A percentile compares a stretch with the other conserved stretches of the same genome.
Conservation (phyloP, 2,888 invertebrate genomes). For the Troilus luridus region DNA sequence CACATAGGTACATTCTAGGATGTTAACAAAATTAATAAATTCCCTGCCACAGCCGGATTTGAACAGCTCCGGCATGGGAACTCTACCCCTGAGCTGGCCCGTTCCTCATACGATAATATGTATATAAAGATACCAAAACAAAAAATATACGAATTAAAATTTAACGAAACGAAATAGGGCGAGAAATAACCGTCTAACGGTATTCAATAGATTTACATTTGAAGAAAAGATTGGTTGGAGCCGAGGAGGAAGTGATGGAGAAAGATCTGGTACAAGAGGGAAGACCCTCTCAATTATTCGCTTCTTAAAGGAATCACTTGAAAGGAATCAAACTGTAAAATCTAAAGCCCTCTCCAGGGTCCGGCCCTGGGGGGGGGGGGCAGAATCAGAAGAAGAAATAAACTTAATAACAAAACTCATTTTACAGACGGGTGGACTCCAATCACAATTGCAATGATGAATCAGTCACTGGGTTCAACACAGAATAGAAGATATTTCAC, state of each 20-base stretch:
- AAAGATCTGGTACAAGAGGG: constrained; percentile 2
- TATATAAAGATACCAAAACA: too few species aligned
- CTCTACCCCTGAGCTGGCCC: too few species aligned
- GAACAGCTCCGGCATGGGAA: too few species aligned
- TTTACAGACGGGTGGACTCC: neutral
- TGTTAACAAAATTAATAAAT: too few species aligned
- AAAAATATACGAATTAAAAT: neutral
- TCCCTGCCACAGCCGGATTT: too few species aligned
- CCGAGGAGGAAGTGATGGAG: neutral
- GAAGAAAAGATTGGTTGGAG: neutral
- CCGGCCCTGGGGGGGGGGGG: neutral
- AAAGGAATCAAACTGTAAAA: constrained; percentile 31
- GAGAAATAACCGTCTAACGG: neutral
- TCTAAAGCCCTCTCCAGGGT: constrained; percentile 20
- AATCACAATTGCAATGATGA: neutral
- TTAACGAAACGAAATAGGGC: neutral
- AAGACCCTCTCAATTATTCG: constrained; percentile 6
- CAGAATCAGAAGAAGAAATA: neutral
- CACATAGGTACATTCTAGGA: too few species aligned
- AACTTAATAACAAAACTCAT: constrained; percentile 1
- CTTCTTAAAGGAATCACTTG: constrained; percentile 23
- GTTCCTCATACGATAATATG: too few species aligned
- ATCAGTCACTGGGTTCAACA: neutral
- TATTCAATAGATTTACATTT: neutral
- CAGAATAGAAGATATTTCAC: neutral